A percentile compares a stretch with the other conserved stretches of the same genome.
Conservation (phyloP, 1,140 invertebrate genomes). For the Zophobas morio region DNA sequence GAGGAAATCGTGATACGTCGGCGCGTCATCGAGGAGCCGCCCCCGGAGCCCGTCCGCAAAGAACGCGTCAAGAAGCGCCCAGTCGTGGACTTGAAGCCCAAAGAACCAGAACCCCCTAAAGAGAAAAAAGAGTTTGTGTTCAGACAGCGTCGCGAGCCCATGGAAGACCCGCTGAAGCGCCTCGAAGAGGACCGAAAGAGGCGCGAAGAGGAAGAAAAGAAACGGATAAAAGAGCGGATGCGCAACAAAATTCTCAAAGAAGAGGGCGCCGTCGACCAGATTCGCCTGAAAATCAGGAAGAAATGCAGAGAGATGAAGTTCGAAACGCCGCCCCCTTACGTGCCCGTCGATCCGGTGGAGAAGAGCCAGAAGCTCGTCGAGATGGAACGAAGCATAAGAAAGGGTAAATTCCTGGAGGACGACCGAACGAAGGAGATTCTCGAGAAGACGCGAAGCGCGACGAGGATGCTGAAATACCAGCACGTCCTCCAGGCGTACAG, state of each 20-base stretch:
- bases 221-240: constrained; percentile 59
- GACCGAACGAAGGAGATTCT: constrained; percentile 64
- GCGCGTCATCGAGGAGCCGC: constrained; percentile 58
- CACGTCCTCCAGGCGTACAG: constrained; percentile 54
- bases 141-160: constrained; percentile 50
- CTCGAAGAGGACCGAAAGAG: constrained; percentile 59
- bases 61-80: constrained; percentile 58
- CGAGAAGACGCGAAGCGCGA: constrained; percentile 61
- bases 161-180: constrained; percentile 59
- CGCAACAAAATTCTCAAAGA: constrained; percentile 62
- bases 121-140: constrained; percentile 43
- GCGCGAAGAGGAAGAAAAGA: constrained; percentile 62
- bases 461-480: constrained; percentile 62
- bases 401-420: constrained; percentile 65
- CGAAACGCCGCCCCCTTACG: constrained; percentile 60
- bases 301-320: constrained; percentile 62
- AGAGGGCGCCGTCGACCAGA: constrained; percentile 61
- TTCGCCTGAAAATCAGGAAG: constrained; percentile 61
- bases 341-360: constrained; percentile 62
- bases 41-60: constrained; percentile 53
- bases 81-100: constrained; percentile 53
- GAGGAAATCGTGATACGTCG: constrained; percentile 61
- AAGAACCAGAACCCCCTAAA: constrained; percentile 53
- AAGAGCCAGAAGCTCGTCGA: constrained; percentile 64
- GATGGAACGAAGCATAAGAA: constrained; percentile 62